phyloP scores from a whole-genome alignment of 2,113 vertebrate species.

The Serilophus lunatus region DNA sequence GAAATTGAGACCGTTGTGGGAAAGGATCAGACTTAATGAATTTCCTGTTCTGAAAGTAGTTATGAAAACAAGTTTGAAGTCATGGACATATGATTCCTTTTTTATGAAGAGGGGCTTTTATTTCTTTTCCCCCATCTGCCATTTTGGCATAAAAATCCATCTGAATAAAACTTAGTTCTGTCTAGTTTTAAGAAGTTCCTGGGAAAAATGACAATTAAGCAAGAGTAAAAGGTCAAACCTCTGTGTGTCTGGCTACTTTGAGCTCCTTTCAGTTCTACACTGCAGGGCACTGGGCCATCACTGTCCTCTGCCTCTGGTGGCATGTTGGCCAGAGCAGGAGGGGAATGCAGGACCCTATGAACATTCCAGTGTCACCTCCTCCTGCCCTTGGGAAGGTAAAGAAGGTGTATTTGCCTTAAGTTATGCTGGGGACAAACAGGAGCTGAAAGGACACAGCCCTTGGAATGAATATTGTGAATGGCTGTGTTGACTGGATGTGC shows the following conservation, averaged over 20 bases:
- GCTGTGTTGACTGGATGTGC: neutral
- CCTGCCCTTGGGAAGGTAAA: neutral
- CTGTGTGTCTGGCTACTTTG: neutral
- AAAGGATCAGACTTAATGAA: neutral
- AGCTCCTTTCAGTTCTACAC: neutral
- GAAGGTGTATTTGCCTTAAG: neutral
- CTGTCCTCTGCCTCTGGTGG: neutral
- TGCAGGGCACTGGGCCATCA: neutral
- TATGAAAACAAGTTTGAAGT: neutral
- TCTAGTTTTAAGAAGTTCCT: neutral
- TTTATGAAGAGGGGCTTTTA: neutral
- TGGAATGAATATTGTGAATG: neutral
- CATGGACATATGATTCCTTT: neutral
- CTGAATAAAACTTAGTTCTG: neutral
- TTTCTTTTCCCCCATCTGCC: too few species aligned
- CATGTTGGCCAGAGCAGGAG: neutral
- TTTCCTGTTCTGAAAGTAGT: neutral
- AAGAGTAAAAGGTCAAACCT: neutral
- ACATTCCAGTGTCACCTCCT: neutral
- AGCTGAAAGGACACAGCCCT: neutral
- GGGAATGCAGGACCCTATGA: neutral
- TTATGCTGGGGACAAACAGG: neutral
- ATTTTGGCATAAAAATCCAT: neutral
- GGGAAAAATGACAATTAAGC: neutral
- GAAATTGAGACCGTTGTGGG: neutral